Evolutionary conservation across 2,113 vertebrate genomes (phyloP).

Genomic region (Corythornis cristatus): DNA sequence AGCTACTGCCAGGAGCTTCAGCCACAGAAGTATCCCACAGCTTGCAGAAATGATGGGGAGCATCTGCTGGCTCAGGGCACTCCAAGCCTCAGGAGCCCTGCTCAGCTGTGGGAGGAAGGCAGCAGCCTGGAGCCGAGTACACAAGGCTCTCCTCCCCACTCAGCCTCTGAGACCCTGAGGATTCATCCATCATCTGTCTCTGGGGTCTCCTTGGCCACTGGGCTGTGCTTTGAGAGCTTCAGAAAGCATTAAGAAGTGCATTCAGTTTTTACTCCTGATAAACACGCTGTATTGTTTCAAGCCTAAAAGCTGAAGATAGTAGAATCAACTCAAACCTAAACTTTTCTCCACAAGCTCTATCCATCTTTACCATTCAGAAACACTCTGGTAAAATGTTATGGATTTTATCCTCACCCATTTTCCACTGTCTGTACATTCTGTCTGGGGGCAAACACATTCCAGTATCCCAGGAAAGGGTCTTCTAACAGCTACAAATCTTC

Average conservation of each 20-base stretch:
- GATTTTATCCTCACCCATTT: background rate
- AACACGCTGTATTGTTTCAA: background rate
- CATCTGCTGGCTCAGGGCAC: background rate
- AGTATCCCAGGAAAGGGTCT: background rate
- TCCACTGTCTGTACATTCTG: background rate
- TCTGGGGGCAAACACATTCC: background rate
- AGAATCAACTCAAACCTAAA: background rate
- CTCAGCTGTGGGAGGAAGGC: fast-evolving
- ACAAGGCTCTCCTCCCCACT: background rate
- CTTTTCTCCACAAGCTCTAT: background rate
- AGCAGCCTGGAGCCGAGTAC: fast-evolving
- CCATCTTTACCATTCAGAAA: background rate
- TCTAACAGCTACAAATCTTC: background rate
- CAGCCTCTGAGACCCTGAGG: background rate
- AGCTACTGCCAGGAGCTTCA: background rate
- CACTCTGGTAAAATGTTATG: fast-evolving
- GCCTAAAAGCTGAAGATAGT: background rate
- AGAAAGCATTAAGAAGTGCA: background rate
- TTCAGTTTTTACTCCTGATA: background rate
- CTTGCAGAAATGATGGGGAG: background rate
- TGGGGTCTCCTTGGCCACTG: background rate
- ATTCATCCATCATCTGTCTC: background rate
- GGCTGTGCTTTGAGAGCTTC: background rate
- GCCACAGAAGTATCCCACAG: background rate
- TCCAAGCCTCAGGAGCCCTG: background rate